Conservation (phyloP, 2,113 vertebrate genomes). For the Siniperca knerii region DNA sequence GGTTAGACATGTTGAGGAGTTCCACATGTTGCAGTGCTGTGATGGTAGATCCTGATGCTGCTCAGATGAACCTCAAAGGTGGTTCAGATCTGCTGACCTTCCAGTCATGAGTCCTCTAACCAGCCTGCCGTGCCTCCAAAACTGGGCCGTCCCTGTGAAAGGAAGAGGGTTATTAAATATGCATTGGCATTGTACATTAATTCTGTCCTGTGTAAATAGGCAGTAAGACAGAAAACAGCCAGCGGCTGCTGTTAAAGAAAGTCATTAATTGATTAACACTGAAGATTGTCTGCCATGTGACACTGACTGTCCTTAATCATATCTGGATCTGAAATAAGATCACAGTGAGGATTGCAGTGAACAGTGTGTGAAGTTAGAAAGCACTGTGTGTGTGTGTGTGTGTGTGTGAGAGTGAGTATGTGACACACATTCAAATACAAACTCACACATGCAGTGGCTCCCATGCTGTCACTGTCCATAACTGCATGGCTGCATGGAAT, state of each 20-base stretch:
- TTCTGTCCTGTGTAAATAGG: conserved; percentile 46
- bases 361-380: not conserved
- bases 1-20: too few species aligned
- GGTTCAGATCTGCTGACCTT: not conserved
- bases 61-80: not conserved
- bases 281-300: conserved; percentile 30
- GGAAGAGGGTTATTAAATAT: conserved; percentile 58
- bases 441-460: not conserved
- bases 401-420: not conserved
- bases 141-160: conserved; percentile 18
- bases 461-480: not conserved
- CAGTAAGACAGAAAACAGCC: conserved; percentile 55
- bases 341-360: conserved; percentile 39
- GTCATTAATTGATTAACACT: conserved; percentile 53
- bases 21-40: not conserved
- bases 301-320: conserved; percentile 51
- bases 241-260: conserved; percentile 49
- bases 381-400: not conserved
- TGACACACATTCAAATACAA: not conserved
- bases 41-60: not conserved
- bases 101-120: not conserved
- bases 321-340: conserved; percentile 67
- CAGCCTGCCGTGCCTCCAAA: not conserved
- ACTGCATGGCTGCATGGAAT: conserved; percentile 55
- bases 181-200: conserved; percentile 58